Evolutionary conservation across 1,140 invertebrate genomes (phyloP).

Genomic region (Bombus polaris): DNA sequence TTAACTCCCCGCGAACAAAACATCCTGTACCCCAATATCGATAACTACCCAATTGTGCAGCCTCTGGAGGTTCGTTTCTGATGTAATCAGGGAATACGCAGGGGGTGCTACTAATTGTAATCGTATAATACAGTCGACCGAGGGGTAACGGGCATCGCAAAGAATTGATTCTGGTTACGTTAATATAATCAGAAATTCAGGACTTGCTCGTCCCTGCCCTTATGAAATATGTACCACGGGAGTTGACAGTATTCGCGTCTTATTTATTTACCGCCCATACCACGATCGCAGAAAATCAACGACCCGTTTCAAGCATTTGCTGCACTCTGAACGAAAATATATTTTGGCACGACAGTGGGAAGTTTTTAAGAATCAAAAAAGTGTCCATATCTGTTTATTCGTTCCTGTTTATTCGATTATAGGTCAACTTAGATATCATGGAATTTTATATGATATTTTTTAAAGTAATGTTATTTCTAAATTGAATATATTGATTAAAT

Average conservation of each 20-base stretch:
- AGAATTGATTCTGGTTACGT: slow-evolving; percentile 62
- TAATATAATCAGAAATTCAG: slow-evolving; percentile 61
- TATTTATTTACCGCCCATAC: slow-evolving; percentile 12
- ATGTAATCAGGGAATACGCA: slow-evolving; percentile 66
- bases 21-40: slow-evolving; percentile 49
- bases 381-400: no score
- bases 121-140: slow-evolving; percentile 59
- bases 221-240: slow-evolving; percentile 43
- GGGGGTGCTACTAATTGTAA: slow-evolving; percentile 65
- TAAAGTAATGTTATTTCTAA: no score
- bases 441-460: no score
- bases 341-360: not conserved
- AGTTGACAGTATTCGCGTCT: not conserved
- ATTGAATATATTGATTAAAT: no score
- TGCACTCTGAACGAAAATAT: no score
- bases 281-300: not conserved
- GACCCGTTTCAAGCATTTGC: not conserved
- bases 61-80: slow-evolving; percentile 57
- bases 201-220: slow-evolving; percentile 3
- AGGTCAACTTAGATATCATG: no score
- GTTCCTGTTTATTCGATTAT: no score
- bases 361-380: not conserved
- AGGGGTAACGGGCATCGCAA: slow-evolving; percentile 57
- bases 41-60: slow-evolving; percentile 56
- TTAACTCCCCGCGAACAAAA: slow-evolving; percentile 51